Percentiles rank a stretch among this genome's conserved stretches.
These are phyloP conservation scores for Doryteuthis pealeii DNA, from an alignment of 1,140 invertebrate species.

Conservation along the genomic window DNA sequence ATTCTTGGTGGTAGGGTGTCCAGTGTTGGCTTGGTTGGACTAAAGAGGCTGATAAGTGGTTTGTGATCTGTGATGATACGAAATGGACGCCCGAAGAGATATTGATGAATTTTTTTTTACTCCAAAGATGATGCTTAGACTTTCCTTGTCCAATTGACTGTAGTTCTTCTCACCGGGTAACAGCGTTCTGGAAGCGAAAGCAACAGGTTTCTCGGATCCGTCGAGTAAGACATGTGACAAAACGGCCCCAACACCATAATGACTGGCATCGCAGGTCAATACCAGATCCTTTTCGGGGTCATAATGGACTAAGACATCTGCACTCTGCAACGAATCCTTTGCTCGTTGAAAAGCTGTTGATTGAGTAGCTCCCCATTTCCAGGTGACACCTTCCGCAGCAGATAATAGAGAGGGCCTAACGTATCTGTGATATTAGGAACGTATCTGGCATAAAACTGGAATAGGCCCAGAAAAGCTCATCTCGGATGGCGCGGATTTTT, in stretches of 20 bases:
- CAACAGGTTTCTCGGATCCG: too few species aligned
- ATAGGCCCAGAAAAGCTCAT: not conserved
- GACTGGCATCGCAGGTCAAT: too few species aligned
- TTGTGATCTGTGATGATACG: not conserved
- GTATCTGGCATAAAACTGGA: not conserved
- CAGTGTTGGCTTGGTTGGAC: not conserved
- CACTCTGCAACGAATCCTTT: too few species aligned
- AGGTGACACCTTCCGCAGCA: too few species aligned
- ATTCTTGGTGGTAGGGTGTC: not conserved
- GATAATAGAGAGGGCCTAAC: not conserved
- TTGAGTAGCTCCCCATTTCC: too few species aligned
- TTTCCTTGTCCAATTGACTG: not conserved
- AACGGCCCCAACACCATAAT: too few species aligned
- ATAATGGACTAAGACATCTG: too few species aligned
- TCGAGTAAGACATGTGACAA: too few species aligned
- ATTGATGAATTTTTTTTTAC: not conserved
- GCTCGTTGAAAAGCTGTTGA: too few species aligned
- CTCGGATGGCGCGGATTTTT: not conserved
- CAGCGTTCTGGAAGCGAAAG: too few species aligned
- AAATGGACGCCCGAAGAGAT: not conserved
- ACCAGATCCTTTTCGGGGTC: too few species aligned
- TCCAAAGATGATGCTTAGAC: not conserved
- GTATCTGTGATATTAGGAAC: not conserved
- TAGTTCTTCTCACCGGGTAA: too few species aligned
- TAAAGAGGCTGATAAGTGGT: constrained; percentile 6